Percentiles rank a stretch among this genome's conserved stretches.
phyloP scores from a whole-genome alignment of 2,113 vertebrate genomes.

The Etia nguti region DNA sequence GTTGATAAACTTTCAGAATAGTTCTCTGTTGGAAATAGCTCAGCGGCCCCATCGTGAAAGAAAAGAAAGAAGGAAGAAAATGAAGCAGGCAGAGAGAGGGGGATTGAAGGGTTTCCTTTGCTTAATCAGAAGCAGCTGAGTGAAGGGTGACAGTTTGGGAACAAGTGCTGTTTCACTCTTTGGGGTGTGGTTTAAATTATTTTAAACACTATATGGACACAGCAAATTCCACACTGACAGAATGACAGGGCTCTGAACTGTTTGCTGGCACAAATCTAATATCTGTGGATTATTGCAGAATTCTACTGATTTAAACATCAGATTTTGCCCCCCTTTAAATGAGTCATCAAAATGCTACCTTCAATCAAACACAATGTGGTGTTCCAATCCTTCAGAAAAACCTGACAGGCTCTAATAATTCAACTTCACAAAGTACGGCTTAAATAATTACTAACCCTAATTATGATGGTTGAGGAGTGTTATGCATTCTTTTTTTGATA shows the following conservation, averaged over 20 bases:
- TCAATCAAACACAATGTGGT: conserved; percentile 58
- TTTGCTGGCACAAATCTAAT: not conserved
- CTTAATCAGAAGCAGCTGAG: conserved; percentile 66
- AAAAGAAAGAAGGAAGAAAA: conserved; percentile 14
- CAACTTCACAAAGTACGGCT: conserved; percentile 78
- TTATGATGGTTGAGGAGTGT: conserved; percentile 79
- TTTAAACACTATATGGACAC: not conserved
- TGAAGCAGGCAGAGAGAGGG: not conserved
- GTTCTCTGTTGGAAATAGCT: conserved; percentile 63
- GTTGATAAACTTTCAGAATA: conserved; percentile 74
- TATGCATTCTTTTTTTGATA: conserved; percentile 79
- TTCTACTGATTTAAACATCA: not conserved
- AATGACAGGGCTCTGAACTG: not conserved
- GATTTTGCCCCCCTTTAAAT: conserved; percentile 22
- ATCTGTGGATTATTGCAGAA: not conserved
- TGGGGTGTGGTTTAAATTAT: conserved; percentile 6
- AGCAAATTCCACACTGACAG: not conserved
- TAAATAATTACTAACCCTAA: conserved; percentile 85
- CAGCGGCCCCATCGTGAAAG: conserved; percentile 25
- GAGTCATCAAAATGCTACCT: conserved; percentile 45
- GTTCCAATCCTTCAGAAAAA: conserved; percentile 56
- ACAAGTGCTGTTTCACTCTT: conserved; percentile 55
- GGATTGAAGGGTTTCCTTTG: conserved; percentile 51
- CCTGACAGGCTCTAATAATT: conserved; percentile 71
- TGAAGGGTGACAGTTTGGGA: conserved; percentile 30